phyloP scores from a whole-genome alignment of 2,113 vertebrate genomes.

The Cichladusa arquata region DNA sequence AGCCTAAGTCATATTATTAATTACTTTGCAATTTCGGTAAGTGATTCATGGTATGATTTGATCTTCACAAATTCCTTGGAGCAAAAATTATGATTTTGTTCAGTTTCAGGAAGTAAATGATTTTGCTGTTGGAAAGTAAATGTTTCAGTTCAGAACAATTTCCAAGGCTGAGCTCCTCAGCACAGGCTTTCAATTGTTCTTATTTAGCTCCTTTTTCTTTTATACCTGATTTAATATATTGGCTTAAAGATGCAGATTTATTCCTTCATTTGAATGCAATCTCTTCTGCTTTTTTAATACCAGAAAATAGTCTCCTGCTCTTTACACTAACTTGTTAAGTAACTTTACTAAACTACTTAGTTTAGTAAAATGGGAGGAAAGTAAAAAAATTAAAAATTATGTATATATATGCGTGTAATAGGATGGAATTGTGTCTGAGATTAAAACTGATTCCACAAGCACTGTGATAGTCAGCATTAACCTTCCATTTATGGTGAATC shows the following conservation, averaged over 20 bases:
- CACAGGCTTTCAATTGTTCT: neutral
- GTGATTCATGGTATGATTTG: neutral
- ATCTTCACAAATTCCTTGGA: neutral
- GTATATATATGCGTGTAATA: neutral
- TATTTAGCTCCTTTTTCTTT: neutral
- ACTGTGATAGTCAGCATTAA: neutral
- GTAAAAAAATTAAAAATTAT: neutral
- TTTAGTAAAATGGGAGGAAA: neutral
- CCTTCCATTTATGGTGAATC: neutral
- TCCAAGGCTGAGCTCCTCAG: neutral
- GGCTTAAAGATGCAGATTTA: neutral
- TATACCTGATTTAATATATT: neutral
- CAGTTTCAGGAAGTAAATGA: neutral
- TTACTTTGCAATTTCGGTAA: neutral
- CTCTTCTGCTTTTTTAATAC: neutral
- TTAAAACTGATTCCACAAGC: neutral
- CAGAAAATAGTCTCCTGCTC: neutral
- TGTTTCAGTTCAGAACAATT: neutral
- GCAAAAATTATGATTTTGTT: neutral
- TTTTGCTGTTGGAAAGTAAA: neutral
- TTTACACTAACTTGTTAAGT: neutral
- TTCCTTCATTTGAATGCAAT: neutral
- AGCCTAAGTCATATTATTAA: neutral
- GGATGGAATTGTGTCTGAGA: neutral
- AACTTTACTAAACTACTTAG: neutral